Conservation (phyloP, 1,140 invertebrate species). For the Rhopalosiphum maidis region DNA sequence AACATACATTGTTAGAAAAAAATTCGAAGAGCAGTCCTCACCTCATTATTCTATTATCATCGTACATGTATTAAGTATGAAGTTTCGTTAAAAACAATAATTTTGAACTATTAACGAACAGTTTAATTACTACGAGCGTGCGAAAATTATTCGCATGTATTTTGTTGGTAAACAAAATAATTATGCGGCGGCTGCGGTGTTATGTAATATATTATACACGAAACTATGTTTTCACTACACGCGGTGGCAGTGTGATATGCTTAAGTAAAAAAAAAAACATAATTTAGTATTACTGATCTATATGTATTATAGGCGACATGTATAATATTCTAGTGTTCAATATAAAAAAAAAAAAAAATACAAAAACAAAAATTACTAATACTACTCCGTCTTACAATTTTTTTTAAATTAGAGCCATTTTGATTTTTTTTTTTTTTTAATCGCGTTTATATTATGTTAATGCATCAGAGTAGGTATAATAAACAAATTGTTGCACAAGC, state of each 20-base stretch:
- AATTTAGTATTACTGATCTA: conserved; percentile 8
- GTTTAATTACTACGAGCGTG: conserved; percentile 27
- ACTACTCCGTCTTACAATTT: not conserved
- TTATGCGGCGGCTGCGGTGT: not conserved
- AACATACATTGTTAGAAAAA: conserved; percentile 43
- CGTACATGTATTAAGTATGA: not conserved
- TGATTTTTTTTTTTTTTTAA: not conserved
- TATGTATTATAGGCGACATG: not conserved
- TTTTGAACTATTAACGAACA: not conserved
- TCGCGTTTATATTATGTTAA: conserved; percentile 14
- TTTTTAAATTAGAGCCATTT: not conserved
- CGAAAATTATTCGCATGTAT: conserved; percentile 8
- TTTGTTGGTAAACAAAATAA: not conserved
- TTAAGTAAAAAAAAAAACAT: conserved; percentile 6
- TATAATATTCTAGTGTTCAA: conserved; percentile 23
- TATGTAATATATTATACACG: conserved; percentile 26
- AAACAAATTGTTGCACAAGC: conserved; percentile 38
- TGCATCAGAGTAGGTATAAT: conserved; percentile 13
- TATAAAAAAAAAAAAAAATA: not conserved
- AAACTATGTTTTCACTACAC: conserved; percentile 27
- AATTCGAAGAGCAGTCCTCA: not conserved
- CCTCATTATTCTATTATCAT: not conserved
- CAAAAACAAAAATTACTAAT: conserved; percentile 15
- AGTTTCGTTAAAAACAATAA: not conserved
- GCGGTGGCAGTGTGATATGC: not conserved